Evolutionary conservation across 2,113 vertebrate genomes (phyloP).

Genomic region (Tretioscincus oriximinensis): DNA sequence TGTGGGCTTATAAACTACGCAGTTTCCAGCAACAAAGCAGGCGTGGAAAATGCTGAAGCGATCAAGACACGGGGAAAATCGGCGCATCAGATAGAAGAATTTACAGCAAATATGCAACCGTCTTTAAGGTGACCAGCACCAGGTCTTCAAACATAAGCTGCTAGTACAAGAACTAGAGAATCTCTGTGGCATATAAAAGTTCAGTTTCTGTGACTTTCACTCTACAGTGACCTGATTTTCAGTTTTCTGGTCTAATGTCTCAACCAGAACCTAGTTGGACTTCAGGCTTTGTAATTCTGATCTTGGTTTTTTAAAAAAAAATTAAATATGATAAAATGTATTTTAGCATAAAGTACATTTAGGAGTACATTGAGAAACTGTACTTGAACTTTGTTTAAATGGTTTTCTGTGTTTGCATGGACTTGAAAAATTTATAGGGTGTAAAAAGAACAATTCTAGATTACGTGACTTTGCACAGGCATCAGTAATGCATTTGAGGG

Average conservation of each 20-base stretch:
- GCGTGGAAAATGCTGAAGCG: constrained; percentile 74
- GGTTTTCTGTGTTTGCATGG: too few relatives aligned
- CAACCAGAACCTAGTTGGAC: too few relatives aligned
- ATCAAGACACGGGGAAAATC: background rate
- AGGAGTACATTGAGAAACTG: too few relatives aligned
- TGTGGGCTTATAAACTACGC: constrained; percentile 83
- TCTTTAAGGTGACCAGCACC: background rate
- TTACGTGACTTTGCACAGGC: too few relatives aligned
- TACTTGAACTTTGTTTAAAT: too few relatives aligned
- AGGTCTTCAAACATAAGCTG: background rate
- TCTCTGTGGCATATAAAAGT: background rate
- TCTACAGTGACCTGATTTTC: background rate
- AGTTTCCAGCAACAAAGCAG: constrained; percentile 83
- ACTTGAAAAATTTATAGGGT: too few relatives aligned
- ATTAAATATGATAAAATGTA: too few relatives aligned
- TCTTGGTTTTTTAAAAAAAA: too few relatives aligned
- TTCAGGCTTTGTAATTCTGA: too few relatives aligned
- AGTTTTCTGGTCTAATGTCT: background rate
- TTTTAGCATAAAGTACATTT: too few relatives aligned
- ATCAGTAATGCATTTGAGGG: too few relatives aligned
- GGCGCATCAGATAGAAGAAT: background rate
- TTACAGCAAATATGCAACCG: background rate
- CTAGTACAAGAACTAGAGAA: background rate
- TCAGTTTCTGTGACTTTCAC: background rate
- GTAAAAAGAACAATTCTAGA: too few relatives aligned